Evolutionary conservation across 2,888 invertebrate species (phyloP).

Genomic region (Amiota minor): DNA sequence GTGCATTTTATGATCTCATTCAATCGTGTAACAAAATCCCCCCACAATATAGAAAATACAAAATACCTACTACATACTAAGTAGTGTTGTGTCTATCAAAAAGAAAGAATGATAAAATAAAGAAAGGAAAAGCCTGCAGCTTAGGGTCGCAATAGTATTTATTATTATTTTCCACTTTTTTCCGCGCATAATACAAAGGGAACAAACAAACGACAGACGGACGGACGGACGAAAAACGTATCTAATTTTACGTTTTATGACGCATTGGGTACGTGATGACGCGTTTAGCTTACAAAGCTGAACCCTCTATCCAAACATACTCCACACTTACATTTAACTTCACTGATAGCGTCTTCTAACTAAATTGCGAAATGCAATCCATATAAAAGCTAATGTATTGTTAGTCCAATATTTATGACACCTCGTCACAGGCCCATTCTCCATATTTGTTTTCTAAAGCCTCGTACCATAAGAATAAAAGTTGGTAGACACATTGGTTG

Average conservation of each 20-base stretch:
- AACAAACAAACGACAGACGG: too few species aligned
- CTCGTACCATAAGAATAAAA: background rate
- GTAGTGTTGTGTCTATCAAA: conserved; percentile 10
- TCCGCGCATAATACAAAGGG: background rate
- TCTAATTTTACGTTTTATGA: conserved; percentile 66
- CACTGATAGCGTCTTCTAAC: too few species aligned
- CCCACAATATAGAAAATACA: too few species aligned
- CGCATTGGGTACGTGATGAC: conserved; percentile 56
- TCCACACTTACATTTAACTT: background rate
- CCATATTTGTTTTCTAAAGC: background rate
- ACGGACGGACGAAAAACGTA: conserved; percentile 4
- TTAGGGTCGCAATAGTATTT: background rate
- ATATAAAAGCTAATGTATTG: conserved; percentile 13
- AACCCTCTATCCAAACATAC: background rate
- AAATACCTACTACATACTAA: background rate
- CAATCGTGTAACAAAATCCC: background rate
- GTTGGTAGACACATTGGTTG: background rate
- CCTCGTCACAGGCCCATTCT: background rate
- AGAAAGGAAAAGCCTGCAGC: background rate
- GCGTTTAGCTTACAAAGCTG: background rate
- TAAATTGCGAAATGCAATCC: conserved; percentile 5
- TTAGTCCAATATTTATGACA: background rate
- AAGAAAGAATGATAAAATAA: background rate
- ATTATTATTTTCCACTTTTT: conserved; percentile 27
- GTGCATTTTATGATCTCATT: conserved; percentile 16